Evolutionary conservation across 1,140 invertebrate species (phyloP).

Genomic region (Drosophila orosa): DNA sequence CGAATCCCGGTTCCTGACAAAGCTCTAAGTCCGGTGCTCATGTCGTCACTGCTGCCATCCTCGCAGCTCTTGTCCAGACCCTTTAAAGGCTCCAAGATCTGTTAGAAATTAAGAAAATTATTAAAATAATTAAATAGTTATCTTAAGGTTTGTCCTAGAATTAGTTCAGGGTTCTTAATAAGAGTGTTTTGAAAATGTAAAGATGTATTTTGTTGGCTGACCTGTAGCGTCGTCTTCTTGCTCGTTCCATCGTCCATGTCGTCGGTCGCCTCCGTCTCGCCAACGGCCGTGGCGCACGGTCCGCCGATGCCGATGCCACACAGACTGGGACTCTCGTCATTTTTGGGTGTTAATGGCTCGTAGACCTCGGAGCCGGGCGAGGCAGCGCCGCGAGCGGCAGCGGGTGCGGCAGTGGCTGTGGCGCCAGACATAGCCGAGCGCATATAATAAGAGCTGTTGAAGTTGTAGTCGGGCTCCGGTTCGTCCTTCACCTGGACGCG

Average conservation of each 20-base stretch:
- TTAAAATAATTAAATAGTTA: neutral
- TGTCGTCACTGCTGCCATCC: constrained; percentile 59
- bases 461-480: constrained; percentile 72
- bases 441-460: constrained; percentile 78
- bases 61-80: constrained; percentile 69
- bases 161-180: neutral
- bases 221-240: constrained; percentile 76
- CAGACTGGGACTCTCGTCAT: constrained; percentile 81
- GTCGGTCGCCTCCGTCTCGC: constrained; percentile 64
- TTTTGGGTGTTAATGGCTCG: constrained; percentile 82
- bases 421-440: constrained; percentile 53
- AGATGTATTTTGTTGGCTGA: constrained; percentile 29
- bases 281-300: constrained; percentile 51
- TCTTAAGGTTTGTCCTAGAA: neutral
- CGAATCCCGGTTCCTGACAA: constrained; percentile 42
- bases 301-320: constrained; percentile 69
- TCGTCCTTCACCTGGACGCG: constrained; percentile 67
- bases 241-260: constrained; percentile 79
- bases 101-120: neutral
- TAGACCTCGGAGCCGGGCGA: constrained; percentile 78
- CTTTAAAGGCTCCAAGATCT: constrained; percentile 72
- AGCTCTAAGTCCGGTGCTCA: constrained; percentile 47
- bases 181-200: neutral
- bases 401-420: constrained; percentile 22
- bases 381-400: constrained; percentile 48